These are phyloP conservation scores for Naso thynnoides DNA, from an alignment of 2,797 vertebrate genomes.

Conservation along the genomic window DNA sequence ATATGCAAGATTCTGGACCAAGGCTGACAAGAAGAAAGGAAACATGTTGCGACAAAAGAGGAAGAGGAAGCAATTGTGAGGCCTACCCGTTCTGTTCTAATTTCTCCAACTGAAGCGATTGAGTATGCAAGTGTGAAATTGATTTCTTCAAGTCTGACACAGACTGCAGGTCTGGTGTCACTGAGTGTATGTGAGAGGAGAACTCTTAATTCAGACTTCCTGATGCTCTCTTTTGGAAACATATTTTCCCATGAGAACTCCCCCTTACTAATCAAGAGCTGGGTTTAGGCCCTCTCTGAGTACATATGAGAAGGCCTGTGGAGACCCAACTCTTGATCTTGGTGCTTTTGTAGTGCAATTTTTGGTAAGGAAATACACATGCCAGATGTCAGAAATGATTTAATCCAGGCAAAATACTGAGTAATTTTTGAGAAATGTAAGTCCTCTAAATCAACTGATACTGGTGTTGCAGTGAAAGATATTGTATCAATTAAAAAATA, in stretches of 20 bases:
- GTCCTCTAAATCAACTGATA: constrained; percentile 27
- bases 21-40: constrained; percentile 31
- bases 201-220: constrained; percentile 54
- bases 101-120: constrained; percentile 17
- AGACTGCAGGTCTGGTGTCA: constrained; percentile 16
- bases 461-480: constrained; percentile 28
- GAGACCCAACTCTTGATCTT: constrained; percentile 54
- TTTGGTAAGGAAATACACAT: constrained; percentile 63
- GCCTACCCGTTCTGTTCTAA: constrained; percentile 20
- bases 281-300: constrained; percentile 46
- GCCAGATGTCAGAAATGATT: constrained; percentile 71
- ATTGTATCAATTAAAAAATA: background rate
- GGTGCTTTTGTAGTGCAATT: constrained; percentile 60
- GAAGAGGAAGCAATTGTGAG: constrained; percentile 9
- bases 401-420: constrained; percentile 57
- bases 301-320: constrained; percentile 59
- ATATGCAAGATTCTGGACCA: constrained; percentile 47
- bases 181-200: constrained; percentile 22
- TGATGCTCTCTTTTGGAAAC: constrained; percentile 55
- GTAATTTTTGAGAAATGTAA: constrained; percentile 29
- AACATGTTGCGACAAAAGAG: constrained; percentile 38
- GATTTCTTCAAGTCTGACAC: constrained; percentile 41
- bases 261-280: constrained; percentile 68
- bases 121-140: constrained; percentile 38
- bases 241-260: constrained; percentile 67